A percentile compares a stretch with the other conserved stretches of the same genome.
These are phyloP conservation scores for Nyctalus aviator DNA, from an alignment of 2,797 vertebrate species.

Conservation along the genomic window DNA sequence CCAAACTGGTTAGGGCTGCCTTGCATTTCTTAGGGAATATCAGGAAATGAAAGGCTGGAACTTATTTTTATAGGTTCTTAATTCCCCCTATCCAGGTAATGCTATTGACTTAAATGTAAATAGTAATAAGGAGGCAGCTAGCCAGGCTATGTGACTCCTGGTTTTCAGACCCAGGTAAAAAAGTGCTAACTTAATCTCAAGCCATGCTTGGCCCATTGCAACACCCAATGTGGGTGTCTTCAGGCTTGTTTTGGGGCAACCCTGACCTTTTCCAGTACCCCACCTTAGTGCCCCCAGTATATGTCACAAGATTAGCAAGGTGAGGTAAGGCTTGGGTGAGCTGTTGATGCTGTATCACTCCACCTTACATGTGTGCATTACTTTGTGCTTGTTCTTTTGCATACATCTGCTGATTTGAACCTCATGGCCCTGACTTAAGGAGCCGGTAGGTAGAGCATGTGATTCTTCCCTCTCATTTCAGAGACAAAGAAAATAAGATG, in stretches of 20 bases:
- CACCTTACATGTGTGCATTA: constrained; percentile 72
- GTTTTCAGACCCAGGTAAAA: constrained; percentile 45
- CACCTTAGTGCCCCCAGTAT: neutral
- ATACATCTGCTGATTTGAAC: constrained; percentile 82
- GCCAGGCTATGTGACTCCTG: neutral
- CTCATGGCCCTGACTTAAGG: constrained; percentile 81
- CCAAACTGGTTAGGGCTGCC: neutral
- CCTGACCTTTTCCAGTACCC: neutral
- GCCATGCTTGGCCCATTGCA: neutral
- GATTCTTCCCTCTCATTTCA: constrained; percentile 64
- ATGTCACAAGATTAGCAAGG: neutral
- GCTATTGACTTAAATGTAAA: neutral
- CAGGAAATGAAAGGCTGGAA: constrained; percentile 21
- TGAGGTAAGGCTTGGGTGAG: constrained; percentile 40
- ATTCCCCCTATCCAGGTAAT: neutral
- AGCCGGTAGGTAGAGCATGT: constrained; percentile 84
- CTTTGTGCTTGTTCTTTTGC: constrained; percentile 83
- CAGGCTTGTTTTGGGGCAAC: constrained; percentile 33
- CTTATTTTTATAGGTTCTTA: constrained; percentile 22
- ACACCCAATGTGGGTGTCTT: neutral
- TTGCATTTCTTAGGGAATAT: neutral
- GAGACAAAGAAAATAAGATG: constrained; percentile 46
- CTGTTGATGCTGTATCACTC: constrained; percentile 34
- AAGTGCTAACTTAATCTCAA: constrained; percentile 27
- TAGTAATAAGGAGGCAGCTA: neutral